Conservation (phyloP, 1,140 invertebrate genomes). For the Drosophila orosa region DNA sequence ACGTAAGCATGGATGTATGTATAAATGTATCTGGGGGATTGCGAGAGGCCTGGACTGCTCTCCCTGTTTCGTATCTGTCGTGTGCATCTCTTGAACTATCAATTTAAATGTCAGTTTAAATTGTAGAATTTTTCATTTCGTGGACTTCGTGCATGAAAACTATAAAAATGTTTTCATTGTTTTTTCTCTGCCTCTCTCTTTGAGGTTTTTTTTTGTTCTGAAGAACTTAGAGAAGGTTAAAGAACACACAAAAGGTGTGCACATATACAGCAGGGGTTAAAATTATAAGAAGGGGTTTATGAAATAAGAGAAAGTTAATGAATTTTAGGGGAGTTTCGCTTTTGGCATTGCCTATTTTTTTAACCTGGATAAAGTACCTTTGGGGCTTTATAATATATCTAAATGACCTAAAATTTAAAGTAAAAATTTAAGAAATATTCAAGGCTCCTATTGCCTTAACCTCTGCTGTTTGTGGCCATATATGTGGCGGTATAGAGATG, state of each 20-base stretch:
- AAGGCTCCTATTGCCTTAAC: background rate
- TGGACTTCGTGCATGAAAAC: slow-evolving; percentile 82
- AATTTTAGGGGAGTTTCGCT: background rate
- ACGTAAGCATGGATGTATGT: slow-evolving; percentile 1
- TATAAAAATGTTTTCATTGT: slow-evolving; percentile 81
- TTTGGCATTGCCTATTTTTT: background rate
- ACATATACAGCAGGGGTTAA: slow-evolving; percentile 15
- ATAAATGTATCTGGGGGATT: slow-evolving; percentile 19
- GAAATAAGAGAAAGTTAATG: background rate
- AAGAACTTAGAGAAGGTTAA: slow-evolving; percentile 67
- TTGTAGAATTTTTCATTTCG: slow-evolving; percentile 83
- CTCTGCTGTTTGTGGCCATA: slow-evolving; percentile 15
- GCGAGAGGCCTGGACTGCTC: slow-evolving; percentile 28
- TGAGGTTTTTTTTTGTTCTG: slow-evolving; percentile 18
- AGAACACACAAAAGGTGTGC: slow-evolving; percentile 50
- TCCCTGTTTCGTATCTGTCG: slow-evolving; percentile 71
- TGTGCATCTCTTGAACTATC: slow-evolving; percentile 84
- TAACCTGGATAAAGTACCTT: too few species aligned
- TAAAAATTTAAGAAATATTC: background rate
- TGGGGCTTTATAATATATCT: too few species aligned
- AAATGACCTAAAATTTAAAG: too few species aligned
- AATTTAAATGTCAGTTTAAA: slow-evolving; percentile 84
- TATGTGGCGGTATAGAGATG: slow-evolving; percentile 61
- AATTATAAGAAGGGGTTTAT: background rate
- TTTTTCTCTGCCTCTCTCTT: slow-evolving; percentile 51